Evolutionary conservation across 2,888 invertebrate genomes (phyloP), one percentile per base, ranked within the genome.

Genomic region (Macaria liturata): DNA sequence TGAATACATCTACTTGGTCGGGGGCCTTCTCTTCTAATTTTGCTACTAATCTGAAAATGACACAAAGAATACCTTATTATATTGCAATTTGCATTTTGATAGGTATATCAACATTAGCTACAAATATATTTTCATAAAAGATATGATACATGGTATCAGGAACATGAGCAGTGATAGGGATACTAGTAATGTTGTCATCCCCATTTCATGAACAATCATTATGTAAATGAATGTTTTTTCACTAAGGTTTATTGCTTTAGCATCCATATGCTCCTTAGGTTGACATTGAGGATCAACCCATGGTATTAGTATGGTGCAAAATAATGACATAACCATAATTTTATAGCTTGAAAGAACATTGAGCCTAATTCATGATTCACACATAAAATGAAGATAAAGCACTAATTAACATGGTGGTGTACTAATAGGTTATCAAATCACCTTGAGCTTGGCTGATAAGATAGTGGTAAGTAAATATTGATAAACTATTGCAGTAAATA

Each of bases 1-100:
- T 98, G 89, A 98, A 98, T 34, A 96, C 88, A 5, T 97, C 96
- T 64, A 98, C 95, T 93, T 98, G 96, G 75, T 97, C 97, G 3
- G 97, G 97, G 5, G 94, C 82, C 57, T 92, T 95, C 81, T 96
- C 95, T 92, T 96, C 95, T 74, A 98, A 93, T 91, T 95, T 95
- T 64, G 95, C 94, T 74, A 97, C 95, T 83, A 97, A 93, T 92
- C 95, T 95, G 88, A 78, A 93, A 83, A 32, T 30, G 65, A 65
- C 72, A 55, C 61, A 65, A 46, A 50, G 5, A 45, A 30, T 8
- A 30, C 30, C 3, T 45, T 30, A 45, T 45, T 30, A 6, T 6
- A 45, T 30, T 45, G 45, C 3, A 45, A 45, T 0, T n/a, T 45
- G 0, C 5, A 42, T 42, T 42, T 5, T 5, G 8, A 42, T 8